These are phyloP conservation scores for Phyllotreta striolata DNA, from an alignment of 2,888 invertebrate genomes.

Conservation along the genomic window DNA sequence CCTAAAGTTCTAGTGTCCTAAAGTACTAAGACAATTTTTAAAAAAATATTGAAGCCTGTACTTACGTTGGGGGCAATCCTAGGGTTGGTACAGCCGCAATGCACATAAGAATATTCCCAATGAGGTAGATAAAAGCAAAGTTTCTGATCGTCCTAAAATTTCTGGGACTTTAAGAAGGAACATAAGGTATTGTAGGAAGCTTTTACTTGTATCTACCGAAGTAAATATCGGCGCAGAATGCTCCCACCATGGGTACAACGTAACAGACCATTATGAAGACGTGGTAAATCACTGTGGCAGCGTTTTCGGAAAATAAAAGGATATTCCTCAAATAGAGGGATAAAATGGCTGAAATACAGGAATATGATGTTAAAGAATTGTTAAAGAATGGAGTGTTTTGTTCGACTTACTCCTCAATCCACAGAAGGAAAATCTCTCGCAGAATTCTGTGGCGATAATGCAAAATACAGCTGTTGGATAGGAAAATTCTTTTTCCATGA, in stretches of 20 bases:
- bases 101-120: slow-evolving; percentile 75
- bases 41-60: no score
- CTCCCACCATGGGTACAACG: slow-evolving; percentile 77
- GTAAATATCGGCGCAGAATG: slow-evolving; percentile 80
- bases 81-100: slow-evolving; percentile 68
- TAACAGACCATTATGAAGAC: slow-evolving; percentile 81
- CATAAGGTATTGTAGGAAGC: slow-evolving; percentile 1
- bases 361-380: neutral
- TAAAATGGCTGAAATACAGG: slow-evolving; percentile 71
- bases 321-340: slow-evolving; percentile 78
- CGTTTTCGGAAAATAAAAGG: slow-evolving; percentile 70
- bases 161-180: neutral
- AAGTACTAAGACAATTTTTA: no score
- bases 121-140: slow-evolving; percentile 75
- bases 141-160: slow-evolving; percentile 75
- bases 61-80: slow-evolving; percentile 67
- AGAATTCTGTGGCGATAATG: slow-evolving; percentile 85
- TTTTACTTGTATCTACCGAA: slow-evolving; percentile 74
- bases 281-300: slow-evolving; percentile 79
- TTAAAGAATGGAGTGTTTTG: neutral
- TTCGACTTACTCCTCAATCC: slow-evolving; percentile 72
- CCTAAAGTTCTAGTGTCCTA: no score
- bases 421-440: slow-evolving; percentile 86
- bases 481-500: slow-evolving; percentile 16
- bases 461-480: slow-evolving; percentile 78